Percentiles rank a stretch among this genome's conserved stretches.
Evolutionary conservation across 1,140 invertebrate species (phyloP).

Genomic region (Zaprionus ornatus): DNA sequence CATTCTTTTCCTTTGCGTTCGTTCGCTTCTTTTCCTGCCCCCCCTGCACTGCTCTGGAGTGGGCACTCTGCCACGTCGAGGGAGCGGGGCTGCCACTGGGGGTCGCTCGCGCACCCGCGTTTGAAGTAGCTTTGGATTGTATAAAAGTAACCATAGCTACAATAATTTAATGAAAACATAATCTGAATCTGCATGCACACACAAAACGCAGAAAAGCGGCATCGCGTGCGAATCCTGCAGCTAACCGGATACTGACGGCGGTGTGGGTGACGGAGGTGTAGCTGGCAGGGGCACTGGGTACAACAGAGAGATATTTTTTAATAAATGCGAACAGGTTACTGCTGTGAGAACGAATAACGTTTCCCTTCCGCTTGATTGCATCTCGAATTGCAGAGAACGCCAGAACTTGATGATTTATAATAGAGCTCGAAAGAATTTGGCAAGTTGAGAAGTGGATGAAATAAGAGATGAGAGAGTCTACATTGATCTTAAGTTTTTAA

Average conservation of each 20-base stretch:
- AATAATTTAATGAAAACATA: conserved; percentile 83
- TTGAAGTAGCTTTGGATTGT: conserved; percentile 81
- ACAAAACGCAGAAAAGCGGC: conserved; percentile 41
- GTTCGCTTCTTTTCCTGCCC: conserved; percentile 19
- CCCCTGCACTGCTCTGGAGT: conserved; percentile 21
- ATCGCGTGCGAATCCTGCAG: conserved; percentile 27
- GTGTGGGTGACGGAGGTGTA: background rate
- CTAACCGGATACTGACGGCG: background rate
- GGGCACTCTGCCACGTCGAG: conserved; percentile 7
- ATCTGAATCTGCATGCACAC: conserved; percentile 76
- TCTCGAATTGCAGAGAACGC: conserved; percentile 3
- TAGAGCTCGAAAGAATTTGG: background rate
- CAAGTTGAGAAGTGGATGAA: background rate
- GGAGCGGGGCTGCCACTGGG: conserved; percentile 17
- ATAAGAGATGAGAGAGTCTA: background rate
- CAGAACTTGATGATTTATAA: background rate
- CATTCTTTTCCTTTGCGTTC: conserved; percentile 62
- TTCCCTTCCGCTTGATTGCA: conserved; percentile 43
- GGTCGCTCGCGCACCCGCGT: conserved; percentile 57
- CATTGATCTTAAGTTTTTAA: background rate
- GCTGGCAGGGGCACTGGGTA: background rate
- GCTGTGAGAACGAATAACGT: conserved; percentile 33
- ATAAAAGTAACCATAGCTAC: conserved; percentile 82
- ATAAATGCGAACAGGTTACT: conserved; percentile 60
- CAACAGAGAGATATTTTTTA: conserved; percentile 44